Base-by-base conservation (phyloP, 2,888 invertebrate genomes). In the Therioaphis trifolii region DNA sequence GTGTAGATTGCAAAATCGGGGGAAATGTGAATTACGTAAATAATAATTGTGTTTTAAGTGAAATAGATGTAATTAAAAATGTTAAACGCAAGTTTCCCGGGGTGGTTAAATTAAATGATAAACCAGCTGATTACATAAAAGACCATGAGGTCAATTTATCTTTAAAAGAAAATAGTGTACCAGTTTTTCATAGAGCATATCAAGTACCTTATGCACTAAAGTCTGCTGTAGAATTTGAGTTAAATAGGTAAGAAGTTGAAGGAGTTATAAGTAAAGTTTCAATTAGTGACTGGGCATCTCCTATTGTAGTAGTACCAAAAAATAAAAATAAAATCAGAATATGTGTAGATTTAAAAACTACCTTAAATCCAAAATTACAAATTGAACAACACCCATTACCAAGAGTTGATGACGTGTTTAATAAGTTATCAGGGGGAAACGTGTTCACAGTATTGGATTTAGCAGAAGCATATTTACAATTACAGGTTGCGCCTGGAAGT, bases 321-420 rank as follows among this genome's bases (percentile, higher is more conserved):
- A 82, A 79, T 58, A 80, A 84, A 52, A 84, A 66, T 63, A 40
- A 43, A 43, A 40, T 85, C 4, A 74, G 85, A 63, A 75, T 85
- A 21, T 86, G 86, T 85, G 86, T 84, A 9, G 86, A 86, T 85
- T 86, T 85, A 58, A 86, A 85, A 66, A 79, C 80, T 29, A 86
- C 87, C 5, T 84, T 87, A 29, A 87, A 87, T 78, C 87, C 86
- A 9, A 79, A 85, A 18, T 40, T 87, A 58, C 76, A 86, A 46
- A 84, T 86, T 18, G 87, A 87, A 35, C 85, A 87, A 58, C 86
- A 86, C 63, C 86, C 86, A 27, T 82, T 86, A 69, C 87, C 86
- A 18, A 84, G 76, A 78, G 84, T 85, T 21, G 86, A 85, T 58
- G 86, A 87, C 63, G 84, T 86, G 27, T 86, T 86, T 82, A 84